Percentiles rank a stretch among this genome's conserved stretches.
phyloP scores from a whole-genome alignment of 2,888 invertebrate genomes.

The Blastobasis lacticolella region DNA sequence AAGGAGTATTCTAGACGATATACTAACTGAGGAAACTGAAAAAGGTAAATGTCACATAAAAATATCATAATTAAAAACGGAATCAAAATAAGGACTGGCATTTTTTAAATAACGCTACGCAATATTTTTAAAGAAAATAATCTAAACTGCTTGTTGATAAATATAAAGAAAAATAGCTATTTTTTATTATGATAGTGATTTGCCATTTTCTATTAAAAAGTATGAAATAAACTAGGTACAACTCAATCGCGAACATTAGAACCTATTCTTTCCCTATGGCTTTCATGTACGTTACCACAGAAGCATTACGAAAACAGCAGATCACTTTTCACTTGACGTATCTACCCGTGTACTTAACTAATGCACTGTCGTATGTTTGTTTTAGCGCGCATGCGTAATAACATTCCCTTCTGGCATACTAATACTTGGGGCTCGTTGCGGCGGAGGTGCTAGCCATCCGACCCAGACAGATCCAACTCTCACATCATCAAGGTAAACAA shows the following conservation, averaged over 20 bases:
- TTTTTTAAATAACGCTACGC: constrained; percentile 58
- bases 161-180: constrained; percentile 27
- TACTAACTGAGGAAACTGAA: constrained; percentile 76
- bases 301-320: constrained; percentile 30
- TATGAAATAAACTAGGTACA: background rate
- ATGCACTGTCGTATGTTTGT: constrained; percentile 69
- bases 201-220: constrained; percentile 29
- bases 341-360: constrained; percentile 43
- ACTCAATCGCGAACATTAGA: background rate
- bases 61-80: constrained; percentile 30
- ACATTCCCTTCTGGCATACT: constrained; percentile 75
- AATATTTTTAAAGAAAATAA: constrained; percentile 39
- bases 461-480: constrained; percentile 17
- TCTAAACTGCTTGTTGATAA: constrained; percentile 42
- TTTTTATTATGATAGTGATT: constrained; percentile 31
- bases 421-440: constrained; percentile 61
- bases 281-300: background rate
- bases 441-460: constrained; percentile 43
- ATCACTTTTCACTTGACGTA: constrained; percentile 22
- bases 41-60: constrained; percentile 66
- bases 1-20: constrained; percentile 81
- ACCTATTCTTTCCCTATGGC: background rate
- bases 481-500: constrained; percentile 54
- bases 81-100: constrained; percentile 40
- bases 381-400: constrained; percentile 75